Evolutionary conservation across 2,113 vertebrate genomes (phyloP).

Genomic region (Aix galericulata): DNA sequence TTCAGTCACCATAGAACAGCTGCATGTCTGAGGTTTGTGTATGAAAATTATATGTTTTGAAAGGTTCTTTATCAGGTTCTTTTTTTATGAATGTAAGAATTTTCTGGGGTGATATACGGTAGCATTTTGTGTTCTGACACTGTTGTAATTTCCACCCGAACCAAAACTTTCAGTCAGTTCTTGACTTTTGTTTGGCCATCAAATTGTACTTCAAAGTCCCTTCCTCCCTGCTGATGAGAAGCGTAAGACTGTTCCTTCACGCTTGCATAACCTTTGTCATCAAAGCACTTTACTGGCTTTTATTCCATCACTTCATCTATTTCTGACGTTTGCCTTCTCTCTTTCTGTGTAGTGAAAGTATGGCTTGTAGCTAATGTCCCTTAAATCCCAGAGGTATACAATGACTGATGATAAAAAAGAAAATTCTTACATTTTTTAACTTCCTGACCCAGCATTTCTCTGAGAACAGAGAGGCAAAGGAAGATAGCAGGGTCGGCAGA

Average conservation of each 20-base stretch:
- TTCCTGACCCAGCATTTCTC: constrained; percentile 28
- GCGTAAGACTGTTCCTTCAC: constrained; percentile 53
- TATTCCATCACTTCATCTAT: constrained; percentile 70
- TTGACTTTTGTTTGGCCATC: constrained; percentile 48
- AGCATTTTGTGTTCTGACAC: background rate
- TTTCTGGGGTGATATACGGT: background rate
- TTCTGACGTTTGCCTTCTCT: constrained; percentile 67
- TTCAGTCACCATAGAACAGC: background rate
- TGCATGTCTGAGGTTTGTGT: background rate
- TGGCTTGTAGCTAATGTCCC: constrained; percentile 59
- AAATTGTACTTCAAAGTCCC: constrained; percentile 57
- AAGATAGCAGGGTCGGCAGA: constrained; percentile 5
- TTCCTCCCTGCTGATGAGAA: constrained; percentile 48
- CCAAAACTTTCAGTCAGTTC: background rate
- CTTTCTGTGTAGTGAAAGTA: constrained; percentile 35
- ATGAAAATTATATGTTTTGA: background rate
- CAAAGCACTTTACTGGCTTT: constrained; percentile 73
- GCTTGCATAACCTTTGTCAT: constrained; percentile 72
- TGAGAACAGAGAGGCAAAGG: constrained; percentile 11
- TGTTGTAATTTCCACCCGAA: background rate
- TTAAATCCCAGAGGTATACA: constrained; percentile 57
- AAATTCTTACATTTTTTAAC: constrained; percentile 51
- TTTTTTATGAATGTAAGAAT: background rate
- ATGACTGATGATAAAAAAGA: constrained; percentile 39
- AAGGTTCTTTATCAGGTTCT: background rate